Percentiles rank a stretch among this genome's conserved stretches.
These are phyloP conservation scores for Cephalopholis sonnerati DNA, from an alignment of 2,113 vertebrate species.

Conservation along the genomic window DNA sequence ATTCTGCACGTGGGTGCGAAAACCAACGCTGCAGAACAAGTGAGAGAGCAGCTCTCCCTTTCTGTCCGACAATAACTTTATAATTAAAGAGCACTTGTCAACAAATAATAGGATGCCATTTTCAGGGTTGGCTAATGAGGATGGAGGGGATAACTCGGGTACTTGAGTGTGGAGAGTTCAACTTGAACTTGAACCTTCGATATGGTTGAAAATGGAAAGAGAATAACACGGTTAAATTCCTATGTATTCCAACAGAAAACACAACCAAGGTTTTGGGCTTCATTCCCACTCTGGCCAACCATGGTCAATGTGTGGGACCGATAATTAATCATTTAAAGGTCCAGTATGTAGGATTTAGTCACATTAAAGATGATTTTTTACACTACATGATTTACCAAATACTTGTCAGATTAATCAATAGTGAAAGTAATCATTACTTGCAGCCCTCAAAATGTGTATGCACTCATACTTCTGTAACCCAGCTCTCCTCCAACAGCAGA, in stretches of 20 bases:
- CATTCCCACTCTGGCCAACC: too few relatives aligned
- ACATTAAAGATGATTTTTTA: neutral
- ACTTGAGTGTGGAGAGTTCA: neutral
- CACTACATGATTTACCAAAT: neutral
- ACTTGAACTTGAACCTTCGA: neutral
- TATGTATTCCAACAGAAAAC: neutral
- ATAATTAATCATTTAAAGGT: neutral
- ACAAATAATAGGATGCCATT: conserved; percentile 4
- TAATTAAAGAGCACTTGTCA: conserved; percentile 8
- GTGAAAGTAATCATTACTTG: neutral
- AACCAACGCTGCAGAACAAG: conserved; percentile 3
- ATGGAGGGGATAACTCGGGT: neutral
- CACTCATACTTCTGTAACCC: neutral
- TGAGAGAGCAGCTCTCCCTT: neutral
- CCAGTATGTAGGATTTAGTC: too few relatives aligned
- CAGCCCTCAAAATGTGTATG: neutral
- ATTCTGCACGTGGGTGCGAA: conserved; percentile 29
- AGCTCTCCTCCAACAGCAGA: neutral
- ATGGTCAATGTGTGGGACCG: neutral
- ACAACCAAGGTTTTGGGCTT: neutral
- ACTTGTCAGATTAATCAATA: neutral
- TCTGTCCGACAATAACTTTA: conserved; percentile 8
- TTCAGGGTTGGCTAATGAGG: neutral
- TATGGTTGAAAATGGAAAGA: neutral
- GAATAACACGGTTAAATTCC: neutral